Base-by-base conservation (phyloP, 92 coral and sea anemone genomes). In the Actinostola sp. region DNA sequence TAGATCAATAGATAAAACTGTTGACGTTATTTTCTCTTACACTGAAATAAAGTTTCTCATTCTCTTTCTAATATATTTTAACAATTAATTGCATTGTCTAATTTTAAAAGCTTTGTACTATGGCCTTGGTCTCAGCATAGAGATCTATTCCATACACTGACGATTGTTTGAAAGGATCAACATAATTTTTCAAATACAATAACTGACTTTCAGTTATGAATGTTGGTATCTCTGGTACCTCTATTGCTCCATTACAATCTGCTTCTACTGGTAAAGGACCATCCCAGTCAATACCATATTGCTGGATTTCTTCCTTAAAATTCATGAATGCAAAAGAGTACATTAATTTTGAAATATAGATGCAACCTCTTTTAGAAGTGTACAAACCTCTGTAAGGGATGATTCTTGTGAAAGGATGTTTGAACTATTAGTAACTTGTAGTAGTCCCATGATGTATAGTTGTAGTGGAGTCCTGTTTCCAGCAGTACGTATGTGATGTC, bases 401-500 rank as follows among this genome's bases (percentile, higher is more conserved):
- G 32, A n/a, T n/a, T n/a, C n/a, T n/a, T n/a, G n/a, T n/a, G n/a
- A n/a, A n/a, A n/a, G n/a, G n/a, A n/a, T n/a, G n/a, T n/a, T n/a
- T n/a, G n/a, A n/a, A n/a, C n/a, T n/a, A n/a, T n/a, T n/a, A n/a
- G n/a, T n/a, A n/a, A n/a, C 33, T n/a, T 57, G 76, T 11, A 78
- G 70, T 57, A 68, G 71, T 15, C 77, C 84, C 62, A 78, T 57
- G 26, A 78, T 69, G 63, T 69, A 78, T 2, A 78, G 63, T 52
- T 78, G 84, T 3, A 57, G 28, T 14, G 84, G 84, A 19, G 77
- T 58, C 59, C 77, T 59, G 51, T 59, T 69, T 32, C 84, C 83
- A 42, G 83, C 83, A 30, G 83, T 78, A 17, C 83, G 67, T 15
- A 78, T 78, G 31, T 59, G 69, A 68, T 78, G 76, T 45, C 76